Base-by-base conservation (phyloP, 2,888 invertebrate species). In the Pogonocherus hispidulus region DNA sequence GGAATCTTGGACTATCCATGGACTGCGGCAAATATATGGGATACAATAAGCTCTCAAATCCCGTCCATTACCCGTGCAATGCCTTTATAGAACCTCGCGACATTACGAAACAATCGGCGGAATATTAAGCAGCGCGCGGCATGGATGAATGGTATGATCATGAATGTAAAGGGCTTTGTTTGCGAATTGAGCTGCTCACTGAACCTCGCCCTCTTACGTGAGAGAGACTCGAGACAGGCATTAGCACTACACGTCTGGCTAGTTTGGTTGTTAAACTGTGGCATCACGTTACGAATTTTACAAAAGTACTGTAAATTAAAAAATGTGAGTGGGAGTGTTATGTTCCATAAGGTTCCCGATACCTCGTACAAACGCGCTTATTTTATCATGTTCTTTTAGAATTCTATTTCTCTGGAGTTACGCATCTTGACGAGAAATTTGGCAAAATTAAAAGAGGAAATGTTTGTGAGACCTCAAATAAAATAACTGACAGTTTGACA, bases 81-180 rank as follows among this genome's bases (percentile, higher is more conserved):
- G 72, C 73, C 70, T 67, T 65, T 54, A 63, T 63, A 68, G 71
- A 68, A 69, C 70, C 74, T 71, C 62, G 73, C 71, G 66, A 77
- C 69, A 75, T 74, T 74, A 73, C 74, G 72, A 76, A 78, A 79
- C 78, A 78, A 79, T 79, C 77, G 74, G 66, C 69, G 64, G 77
- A 79, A 77, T 79, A 78, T 78, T 76, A 77, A 77, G 72, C 76
- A 77, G 71, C 51, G 51, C 64, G 69, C 66, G 74, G 74, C 66
- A 69, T 66, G 74, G 74, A 74, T 77, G 74, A 78, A 76, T 76
- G 70, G 76, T 66, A 67, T 57, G 73, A 74, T 73, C 76, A 73
- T 71, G 75, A 75, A 76, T 76, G 73, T 71, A 74, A 75, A 76
- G 76, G 65, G 75, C 70, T 72, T 77, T 73, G 73, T 76, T 73